A percentile compares a stretch with the other conserved stretches of the same genome.
These are phyloP conservation scores for Chondrilla cf. caribensis DNA, from an alignment of 37 sponge, comb jelly and placozoan genomes.

Conservation along the genomic window DNA sequence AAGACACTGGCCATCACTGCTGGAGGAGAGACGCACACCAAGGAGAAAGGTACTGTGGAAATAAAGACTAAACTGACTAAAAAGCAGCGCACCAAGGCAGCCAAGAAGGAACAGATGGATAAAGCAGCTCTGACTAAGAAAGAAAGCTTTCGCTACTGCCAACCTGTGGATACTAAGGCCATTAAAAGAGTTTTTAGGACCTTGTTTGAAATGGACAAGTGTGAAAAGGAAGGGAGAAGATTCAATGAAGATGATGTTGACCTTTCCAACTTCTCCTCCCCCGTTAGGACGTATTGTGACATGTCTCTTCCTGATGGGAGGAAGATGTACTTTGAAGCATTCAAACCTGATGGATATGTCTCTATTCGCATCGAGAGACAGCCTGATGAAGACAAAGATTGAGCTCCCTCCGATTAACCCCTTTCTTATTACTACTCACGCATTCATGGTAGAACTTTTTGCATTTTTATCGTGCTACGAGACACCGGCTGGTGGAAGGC, in stretches of 20 bases:
- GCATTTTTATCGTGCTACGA: too few relatives aligned
- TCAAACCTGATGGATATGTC: background rate
- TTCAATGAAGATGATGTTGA: background rate
- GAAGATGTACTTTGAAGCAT: slow-evolving; percentile 3
- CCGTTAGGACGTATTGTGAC: background rate
- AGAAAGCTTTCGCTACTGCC: background rate
- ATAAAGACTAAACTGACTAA: background rate
- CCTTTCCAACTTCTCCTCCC: background rate
- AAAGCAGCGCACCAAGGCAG: background rate
- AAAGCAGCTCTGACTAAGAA: background rate
- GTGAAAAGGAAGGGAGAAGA: background rate
- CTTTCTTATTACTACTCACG: too few relatives aligned
- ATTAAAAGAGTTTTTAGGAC: background rate
- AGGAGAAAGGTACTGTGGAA: background rate
- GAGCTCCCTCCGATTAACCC: too few relatives aligned
- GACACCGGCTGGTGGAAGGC: too few relatives aligned
- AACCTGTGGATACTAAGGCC: slow-evolving; percentile 10
- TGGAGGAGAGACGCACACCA: too few relatives aligned
- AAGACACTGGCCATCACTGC: background rate
- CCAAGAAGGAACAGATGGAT: background rate
- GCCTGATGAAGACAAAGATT: background rate
- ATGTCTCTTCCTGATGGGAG: slow-evolving; percentile 12
- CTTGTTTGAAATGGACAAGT: background rate
- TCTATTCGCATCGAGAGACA: background rate
- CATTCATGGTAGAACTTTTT: too few relatives aligned